Evolutionary conservation across 2,888 invertebrate species (phyloP), one percentile per base, ranked within the genome.

Genomic region (Laspeyria flexula): DNA sequence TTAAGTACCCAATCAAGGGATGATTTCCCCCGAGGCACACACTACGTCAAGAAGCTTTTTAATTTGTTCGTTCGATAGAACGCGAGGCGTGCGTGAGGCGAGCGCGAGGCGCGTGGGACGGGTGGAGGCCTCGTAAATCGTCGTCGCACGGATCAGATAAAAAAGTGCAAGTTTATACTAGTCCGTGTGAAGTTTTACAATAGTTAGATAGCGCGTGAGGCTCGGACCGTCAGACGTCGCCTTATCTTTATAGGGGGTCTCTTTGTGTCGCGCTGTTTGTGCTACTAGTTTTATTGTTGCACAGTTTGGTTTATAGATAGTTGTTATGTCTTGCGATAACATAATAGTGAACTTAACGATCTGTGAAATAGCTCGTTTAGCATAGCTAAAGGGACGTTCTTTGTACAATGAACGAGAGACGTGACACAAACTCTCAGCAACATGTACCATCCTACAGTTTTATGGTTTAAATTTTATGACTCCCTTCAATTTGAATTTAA

Each of bases 1-100:
- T 46, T 49, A 58, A 58, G 49, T 33, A 58, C 46, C 29, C 46
- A 46, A 61, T 62, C 60, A 62, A 54, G 54, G 43, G 15, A 31
- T 62, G 46, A 61, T 61, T 61, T 61, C 60, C 58, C 62, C n/a
- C 12, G 60, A 38, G 62, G 43, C 6, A n/a, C 15, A 39, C 7
- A 7, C 16, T 37, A 10, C 41, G 46, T 54, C 58, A 54, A 42
- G 53, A 15, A 48, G 49, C 41, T 53, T 46, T 46, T 58, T 47
- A 49, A 57, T 62, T 39, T 39, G 53, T 31, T 25, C 35, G 43
- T 25, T 9, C 31, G 33, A 23, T 4, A 35, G 12, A 41, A 16
- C 43, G 43, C 15, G 41, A 7, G 29, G 30, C 25, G 25, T 25
- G 7, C 25, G 25, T 7, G 7, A 7, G 18, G 7, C 15, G 35